These are phyloP conservation scores for Acrobasis consociella DNA, from an alignment of 2,888 invertebrate species.

Conservation along the genomic window DNA sequence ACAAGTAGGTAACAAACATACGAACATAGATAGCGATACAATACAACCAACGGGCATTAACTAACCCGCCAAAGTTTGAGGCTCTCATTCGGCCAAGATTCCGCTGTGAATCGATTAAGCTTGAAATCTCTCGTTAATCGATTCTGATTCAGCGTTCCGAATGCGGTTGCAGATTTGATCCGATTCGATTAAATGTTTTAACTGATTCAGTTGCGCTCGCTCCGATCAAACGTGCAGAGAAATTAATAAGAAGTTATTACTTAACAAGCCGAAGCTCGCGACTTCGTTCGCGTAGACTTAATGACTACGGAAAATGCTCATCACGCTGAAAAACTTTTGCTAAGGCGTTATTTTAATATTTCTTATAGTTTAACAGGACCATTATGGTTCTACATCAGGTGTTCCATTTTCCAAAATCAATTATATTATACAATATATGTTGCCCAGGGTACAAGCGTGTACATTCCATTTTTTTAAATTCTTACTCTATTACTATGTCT, in stretches of 20 bases:
- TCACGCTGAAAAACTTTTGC: no score
- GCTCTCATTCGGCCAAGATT: slow-evolving; percentile 41
- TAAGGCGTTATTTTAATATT: no score
- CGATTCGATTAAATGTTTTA: slow-evolving; percentile 39
- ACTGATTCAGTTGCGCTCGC: neutral
- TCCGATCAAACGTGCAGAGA: neutral
- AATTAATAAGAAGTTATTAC: neutral
- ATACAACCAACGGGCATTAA: slow-evolving; percentile 56
- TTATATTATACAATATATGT: no score
- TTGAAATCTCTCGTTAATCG: slow-evolving; percentile 63
- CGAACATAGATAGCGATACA: slow-evolving; percentile 39
- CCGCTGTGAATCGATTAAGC: slow-evolving; percentile 53
- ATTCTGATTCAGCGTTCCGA: slow-evolving; percentile 62
- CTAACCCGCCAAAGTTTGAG: slow-evolving; percentile 41
- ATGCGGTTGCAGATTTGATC: slow-evolving; percentile 52
- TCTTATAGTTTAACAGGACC: no score
- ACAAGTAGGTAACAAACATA: slow-evolving; percentile 6
- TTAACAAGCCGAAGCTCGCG: no score
- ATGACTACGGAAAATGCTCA: no score
- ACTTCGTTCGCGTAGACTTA: no score
- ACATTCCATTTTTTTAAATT: no score
- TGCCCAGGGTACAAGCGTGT: no score
- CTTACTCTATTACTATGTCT: no score
- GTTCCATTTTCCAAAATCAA: no score
- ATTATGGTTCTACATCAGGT: no score